phyloP scores from a whole-genome alignment of 1,140 invertebrate species.

The Bombus cullumanus region DNA sequence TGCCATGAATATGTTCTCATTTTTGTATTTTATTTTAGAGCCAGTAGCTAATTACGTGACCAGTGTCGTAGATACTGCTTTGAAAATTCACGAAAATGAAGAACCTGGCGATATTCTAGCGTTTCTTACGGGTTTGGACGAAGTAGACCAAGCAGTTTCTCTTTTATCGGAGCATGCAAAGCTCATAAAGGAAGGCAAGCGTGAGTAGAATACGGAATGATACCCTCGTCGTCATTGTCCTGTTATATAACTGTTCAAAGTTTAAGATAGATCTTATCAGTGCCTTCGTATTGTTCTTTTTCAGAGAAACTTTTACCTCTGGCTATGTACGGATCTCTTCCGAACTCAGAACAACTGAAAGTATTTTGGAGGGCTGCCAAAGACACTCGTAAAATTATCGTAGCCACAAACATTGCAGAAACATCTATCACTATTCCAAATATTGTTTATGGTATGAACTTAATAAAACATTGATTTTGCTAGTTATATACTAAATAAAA shows the following conservation, averaged over 20 bases:
- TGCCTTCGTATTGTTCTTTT: slow-evolving; percentile 53
- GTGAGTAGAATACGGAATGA: slow-evolving; percentile 72
- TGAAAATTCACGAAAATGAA: slow-evolving; percentile 95
- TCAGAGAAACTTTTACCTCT: slow-evolving; percentile 90
- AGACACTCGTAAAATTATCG: slow-evolving; percentile 93
- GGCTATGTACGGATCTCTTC: slow-evolving; percentile 96
- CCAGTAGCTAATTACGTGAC: slow-evolving; percentile 96
- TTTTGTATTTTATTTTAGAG: slow-evolving; percentile 82
- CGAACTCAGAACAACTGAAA: slow-evolving; percentile 92
- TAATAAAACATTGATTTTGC: not conserved
- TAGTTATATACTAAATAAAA: not conserved
- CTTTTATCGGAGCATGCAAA: slow-evolving; percentile 87
- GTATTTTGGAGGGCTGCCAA: slow-evolving; percentile 92
- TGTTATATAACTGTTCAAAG: slow-evolving; percentile 5
- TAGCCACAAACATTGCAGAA: slow-evolving; percentile 99
- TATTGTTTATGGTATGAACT: slow-evolving; percentile 90
- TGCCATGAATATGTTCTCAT: not conserved
- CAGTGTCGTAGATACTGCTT: slow-evolving; percentile 91
- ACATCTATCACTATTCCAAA: slow-evolving; percentile 94
- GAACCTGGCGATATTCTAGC: slow-evolving; percentile 94
- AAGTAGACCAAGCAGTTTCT: slow-evolving; percentile 90
- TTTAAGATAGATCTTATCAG: slow-evolving; percentile 19
- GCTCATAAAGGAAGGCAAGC: slow-evolving; percentile 81
- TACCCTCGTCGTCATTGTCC: not conserved
- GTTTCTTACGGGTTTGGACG: slow-evolving; percentile 97